Base-by-base conservation (phyloP, 2,797 vertebrate species). In the Fringilla coelebs region DNA sequence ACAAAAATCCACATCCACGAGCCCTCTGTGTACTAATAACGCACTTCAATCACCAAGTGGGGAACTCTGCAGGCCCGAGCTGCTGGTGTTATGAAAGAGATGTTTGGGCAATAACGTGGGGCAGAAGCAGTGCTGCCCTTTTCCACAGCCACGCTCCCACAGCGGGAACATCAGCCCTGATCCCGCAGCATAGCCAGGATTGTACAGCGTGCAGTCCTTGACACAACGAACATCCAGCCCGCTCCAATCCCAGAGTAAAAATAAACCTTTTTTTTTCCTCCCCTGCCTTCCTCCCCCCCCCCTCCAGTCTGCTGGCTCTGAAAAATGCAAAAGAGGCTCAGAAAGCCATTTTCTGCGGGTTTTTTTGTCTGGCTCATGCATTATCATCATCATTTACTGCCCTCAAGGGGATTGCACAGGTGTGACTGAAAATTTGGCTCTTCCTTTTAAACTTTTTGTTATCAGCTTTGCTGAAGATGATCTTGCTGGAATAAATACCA, bases 351-450 rank as follows among this genome's bases (percentile, higher is more conserved):
- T 96, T 91, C 88, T 78, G 82, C 1, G 0, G 20, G 17, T n/a
- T 91, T 66, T 90, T 91, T 92, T 88, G 80, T 89, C 93, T 94
- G 95, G 89, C 94, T 96, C 68, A 31, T 43, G 68, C 92, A 89
- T 96, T 94, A 95, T 74, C 93, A 54, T 91, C 91, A 93, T 94
- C 96, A 94, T 80, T 96, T 90, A 93, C 91, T 94, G 94, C 94
- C 95, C 94, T 96, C 94, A 24, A 96, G 93, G 94, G 93, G 90
- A 94, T 94, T 93, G 95, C 94, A 89, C 92, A 96, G 92, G 84
- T 96, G 93, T 89, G 94, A 94, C 81, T 91, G 80, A 83, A 91
- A 94, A 92, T 94, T 94, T 95, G 96, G 95, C 89, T 93, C 91
- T 96, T 93, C 86, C 94, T 89, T 93, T 85, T 31, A 75, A 95